These are phyloP conservation scores for Hypsibius dujardini DNA, from an alignment of 1,140 invertebrate species.

Conservation along the genomic window DNA sequence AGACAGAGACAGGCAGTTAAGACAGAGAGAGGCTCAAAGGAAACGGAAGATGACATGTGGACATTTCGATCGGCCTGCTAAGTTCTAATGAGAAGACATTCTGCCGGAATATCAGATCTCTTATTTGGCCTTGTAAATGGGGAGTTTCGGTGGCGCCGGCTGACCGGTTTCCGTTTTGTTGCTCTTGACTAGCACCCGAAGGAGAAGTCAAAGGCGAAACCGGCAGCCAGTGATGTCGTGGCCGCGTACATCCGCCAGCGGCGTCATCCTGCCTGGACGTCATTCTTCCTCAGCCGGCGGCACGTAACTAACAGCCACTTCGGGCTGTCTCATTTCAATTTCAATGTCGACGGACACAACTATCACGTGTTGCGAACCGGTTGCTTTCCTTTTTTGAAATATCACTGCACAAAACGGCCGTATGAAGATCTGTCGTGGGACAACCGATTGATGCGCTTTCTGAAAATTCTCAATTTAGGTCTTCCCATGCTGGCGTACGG, in stretches of 20 bases:
- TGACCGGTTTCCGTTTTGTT: not conserved
- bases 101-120: too few species aligned
- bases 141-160: too few species aligned
- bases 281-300: slow-evolving; percentile 45
- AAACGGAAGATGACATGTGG: too few species aligned
- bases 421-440: slow-evolving; percentile 53
- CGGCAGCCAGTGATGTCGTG: slow-evolving; percentile 46
- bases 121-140: too few species aligned
- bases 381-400: slow-evolving; percentile 88
- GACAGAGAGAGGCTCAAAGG: too few species aligned
- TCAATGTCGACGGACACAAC: slow-evolving; percentile 48
- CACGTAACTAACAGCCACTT: slow-evolving; percentile 61
- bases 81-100: too few species aligned
- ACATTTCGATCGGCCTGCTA: too few species aligned
- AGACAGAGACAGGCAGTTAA: too few species aligned
- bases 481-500: slow-evolving; percentile 77
- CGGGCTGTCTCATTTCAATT: slow-evolving; percentile 75
- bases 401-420: slow-evolving; percentile 68
- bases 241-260: slow-evolving; percentile 62
- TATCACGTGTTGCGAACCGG: slow-evolving; percentile 77
- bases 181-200: not conserved
- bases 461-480: slow-evolving; percentile 79
- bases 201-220: slow-evolving; percentile 23
- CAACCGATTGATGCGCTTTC: slow-evolving; percentile 61
- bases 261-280: slow-evolving; percentile 73